Conservation (phyloP, 2,797 vertebrate species). For the Eremophila alpestris region DNA sequence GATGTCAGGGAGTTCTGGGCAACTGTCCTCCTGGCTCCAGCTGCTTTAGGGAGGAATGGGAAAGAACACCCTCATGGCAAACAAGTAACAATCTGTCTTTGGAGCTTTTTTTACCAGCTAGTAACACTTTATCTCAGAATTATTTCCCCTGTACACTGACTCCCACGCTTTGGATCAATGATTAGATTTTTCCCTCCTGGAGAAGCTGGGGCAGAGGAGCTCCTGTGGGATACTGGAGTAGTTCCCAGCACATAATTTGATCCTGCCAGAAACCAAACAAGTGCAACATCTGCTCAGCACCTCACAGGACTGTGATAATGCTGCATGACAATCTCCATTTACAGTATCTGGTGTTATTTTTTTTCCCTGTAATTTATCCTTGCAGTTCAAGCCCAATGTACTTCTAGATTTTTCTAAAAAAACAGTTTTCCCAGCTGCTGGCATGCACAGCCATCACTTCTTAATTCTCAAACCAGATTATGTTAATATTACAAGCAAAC, state of each 20-base stretch:
- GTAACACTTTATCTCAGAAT: not conserved
- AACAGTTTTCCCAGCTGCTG: not conserved
- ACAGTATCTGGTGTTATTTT: not conserved
- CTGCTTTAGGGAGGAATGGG: not conserved
- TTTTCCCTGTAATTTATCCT: not conserved
- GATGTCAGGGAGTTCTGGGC: not conserved
- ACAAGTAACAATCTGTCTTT: not conserved
- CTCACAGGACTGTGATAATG: not conserved
- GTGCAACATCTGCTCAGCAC: not conserved
- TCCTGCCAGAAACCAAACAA: not conserved
- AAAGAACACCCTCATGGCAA: not conserved
- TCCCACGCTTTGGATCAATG: not conserved
- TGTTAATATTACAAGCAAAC: not conserved
- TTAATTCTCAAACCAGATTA: not conserved
- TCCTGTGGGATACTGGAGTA: not conserved
- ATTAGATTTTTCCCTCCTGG: not conserved
- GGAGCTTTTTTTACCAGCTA: not conserved
- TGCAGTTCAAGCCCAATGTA: not conserved
- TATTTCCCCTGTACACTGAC: not conserved
- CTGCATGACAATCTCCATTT: not conserved
- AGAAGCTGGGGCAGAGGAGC: not conserved
- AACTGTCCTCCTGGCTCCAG: not conserved
- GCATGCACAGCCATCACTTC: accelerated
- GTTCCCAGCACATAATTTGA: not conserved
- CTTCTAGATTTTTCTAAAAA: not conserved